A percentile compares a stretch with the other conserved stretches of the same genome.
Evolutionary conservation across 2,888 invertebrate genomes (phyloP).

Genomic region (Mythimna lalbum): DNA sequence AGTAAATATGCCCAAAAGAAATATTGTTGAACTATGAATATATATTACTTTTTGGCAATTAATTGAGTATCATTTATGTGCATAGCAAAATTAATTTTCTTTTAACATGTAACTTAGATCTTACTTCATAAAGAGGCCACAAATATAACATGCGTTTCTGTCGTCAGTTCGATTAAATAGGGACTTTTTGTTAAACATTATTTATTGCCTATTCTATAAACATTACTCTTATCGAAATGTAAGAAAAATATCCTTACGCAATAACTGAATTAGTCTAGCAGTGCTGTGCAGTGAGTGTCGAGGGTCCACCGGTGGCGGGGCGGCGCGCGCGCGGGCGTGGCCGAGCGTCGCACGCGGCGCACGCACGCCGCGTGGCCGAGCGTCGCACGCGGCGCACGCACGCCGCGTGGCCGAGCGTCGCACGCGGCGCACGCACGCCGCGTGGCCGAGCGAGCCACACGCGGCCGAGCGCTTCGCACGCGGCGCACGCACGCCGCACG

Average conservation of each 20-base stretch:
- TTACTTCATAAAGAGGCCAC: conserved; percentile 90
- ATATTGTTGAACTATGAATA: conserved; percentile 91
- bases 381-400: too few relatives aligned
- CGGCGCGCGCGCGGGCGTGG: conserved; percentile 49
- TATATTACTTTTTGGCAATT: conserved; percentile 91
- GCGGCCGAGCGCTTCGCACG: conserved; percentile 14
- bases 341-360: conserved; percentile 10
- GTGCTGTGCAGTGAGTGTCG: conserved; percentile 88
- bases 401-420: conserved; percentile 1
- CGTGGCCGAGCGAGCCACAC: conserved; percentile 46
- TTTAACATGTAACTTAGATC: conserved; percentile 91
- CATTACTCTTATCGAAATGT: conserved; percentile 88
- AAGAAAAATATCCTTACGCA: conserved; percentile 90
- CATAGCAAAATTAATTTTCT: conserved; percentile 90
- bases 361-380: conserved; percentile 19
- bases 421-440: conserved; percentile 10
- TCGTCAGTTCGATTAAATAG: conserved; percentile 91
- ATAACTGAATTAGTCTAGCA: conserved; percentile 90
- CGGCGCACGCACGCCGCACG: conserved; percentile 4
- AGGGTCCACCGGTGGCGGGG: conserved; percentile 73
- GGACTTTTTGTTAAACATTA: conserved; percentile 90
- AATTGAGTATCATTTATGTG: conserved; percentile 91
- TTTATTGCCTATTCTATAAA: conserved; percentile 90
- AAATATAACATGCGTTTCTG: conserved; percentile 91
- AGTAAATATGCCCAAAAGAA: conserved; percentile 91